Percentiles rank a stretch among this genome's conserved stretches.
phyloP scores from a whole-genome alignment of 2,888 invertebrate genomes.

The Eupithecia abbreviata region DNA sequence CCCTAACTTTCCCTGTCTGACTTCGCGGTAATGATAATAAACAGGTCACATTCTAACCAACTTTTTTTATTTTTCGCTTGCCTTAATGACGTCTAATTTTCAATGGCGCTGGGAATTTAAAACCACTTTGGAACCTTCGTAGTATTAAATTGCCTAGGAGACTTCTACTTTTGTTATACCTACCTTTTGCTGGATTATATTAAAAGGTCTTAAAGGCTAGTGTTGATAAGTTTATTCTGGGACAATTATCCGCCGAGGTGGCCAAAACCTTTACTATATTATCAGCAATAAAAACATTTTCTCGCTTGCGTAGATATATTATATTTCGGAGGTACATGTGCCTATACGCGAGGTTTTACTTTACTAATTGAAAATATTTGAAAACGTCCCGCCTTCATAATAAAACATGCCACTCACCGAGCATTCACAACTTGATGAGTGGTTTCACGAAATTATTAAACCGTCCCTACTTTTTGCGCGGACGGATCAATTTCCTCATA shows the following conservation, averaged over 20 bases:
- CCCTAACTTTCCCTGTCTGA: constrained; percentile 70
- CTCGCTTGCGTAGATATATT: background rate
- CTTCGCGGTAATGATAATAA: constrained; percentile 78
- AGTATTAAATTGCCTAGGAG: background rate
- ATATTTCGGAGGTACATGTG: no score
- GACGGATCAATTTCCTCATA: constrained; percentile 23
- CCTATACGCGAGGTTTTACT: background rate
- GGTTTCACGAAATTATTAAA: constrained; percentile 27
- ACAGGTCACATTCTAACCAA: constrained; percentile 71
- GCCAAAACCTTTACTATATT: background rate
- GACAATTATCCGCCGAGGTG: background rate
- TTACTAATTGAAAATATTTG: background rate
- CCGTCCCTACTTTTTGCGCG: constrained; percentile 23
- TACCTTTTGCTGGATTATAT: background rate
- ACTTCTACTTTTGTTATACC: background rate
- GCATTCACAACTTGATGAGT: constrained; percentile 10
- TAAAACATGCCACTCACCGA: constrained; percentile 13
- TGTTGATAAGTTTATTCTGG: background rate
- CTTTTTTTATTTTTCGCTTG: constrained; percentile 64
- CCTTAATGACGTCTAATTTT: constrained; percentile 63
- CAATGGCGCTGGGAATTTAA: background rate
- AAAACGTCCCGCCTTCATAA: background rate
- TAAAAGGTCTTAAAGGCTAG: background rate
- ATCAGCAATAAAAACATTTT: background rate
- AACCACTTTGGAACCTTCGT: background rate